A percentile compares a stretch with the other conserved stretches of the same genome.
Evolutionary conservation across 2,797 vertebrate species (phyloP).

Genomic region (Melanotaenia trifasciata): DNA sequence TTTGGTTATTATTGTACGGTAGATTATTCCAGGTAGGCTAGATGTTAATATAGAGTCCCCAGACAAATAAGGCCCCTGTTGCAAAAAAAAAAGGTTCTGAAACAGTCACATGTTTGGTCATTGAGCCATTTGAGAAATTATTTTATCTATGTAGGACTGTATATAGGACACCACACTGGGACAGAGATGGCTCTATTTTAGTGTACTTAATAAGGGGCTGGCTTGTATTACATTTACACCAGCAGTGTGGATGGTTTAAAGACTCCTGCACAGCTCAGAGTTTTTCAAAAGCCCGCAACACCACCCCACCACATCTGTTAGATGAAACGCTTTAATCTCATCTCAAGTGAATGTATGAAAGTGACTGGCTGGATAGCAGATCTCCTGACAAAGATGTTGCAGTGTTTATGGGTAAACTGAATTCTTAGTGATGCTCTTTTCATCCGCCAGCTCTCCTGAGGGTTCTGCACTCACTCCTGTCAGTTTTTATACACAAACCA

Average conservation of each 20-base stretch:
- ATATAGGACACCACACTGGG: background rate
- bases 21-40: background rate
- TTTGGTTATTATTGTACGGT: background rate
- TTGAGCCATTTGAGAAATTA: background rate
- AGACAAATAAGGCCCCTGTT: slow-evolving; percentile 6
- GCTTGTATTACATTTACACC: background rate
- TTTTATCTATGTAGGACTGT: slow-evolving; percentile 1
- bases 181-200: background rate
- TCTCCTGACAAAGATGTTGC: slow-evolving; percentile 15
- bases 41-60: background rate
- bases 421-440: slow-evolving; percentile 10
- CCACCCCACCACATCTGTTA: slow-evolving; percentile 2
- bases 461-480: slow-evolving; percentile 8
- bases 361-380: background rate
- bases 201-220: background rate
- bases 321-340: slow-evolving; percentile 3
- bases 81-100: background rate
- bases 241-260: background rate
- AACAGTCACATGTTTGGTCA: background rate
- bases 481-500: slow-evolving; percentile 10
- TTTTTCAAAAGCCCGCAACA: slow-evolving; percentile 13
- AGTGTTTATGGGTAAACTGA: background rate
- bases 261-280: background rate
- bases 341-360: slow-evolving; percentile 11
- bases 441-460: slow-evolving; percentile 14